These are phyloP conservation scores for Gymnoscopelus microlampas DNA, from an alignment of 2,797 vertebrate genomes.

Conservation along the genomic window DNA sequence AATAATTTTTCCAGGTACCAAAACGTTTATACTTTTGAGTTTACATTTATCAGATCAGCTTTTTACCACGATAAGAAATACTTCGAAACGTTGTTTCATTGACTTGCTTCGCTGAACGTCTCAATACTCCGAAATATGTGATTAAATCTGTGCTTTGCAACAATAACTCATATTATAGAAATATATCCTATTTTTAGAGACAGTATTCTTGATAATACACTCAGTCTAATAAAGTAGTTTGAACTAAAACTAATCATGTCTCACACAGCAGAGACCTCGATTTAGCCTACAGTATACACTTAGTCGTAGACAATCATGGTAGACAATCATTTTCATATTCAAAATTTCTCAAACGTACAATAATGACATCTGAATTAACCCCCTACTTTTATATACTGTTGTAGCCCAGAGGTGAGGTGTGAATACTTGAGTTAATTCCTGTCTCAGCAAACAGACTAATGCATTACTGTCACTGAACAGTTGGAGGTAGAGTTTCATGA, in stretches of 20 bases:
- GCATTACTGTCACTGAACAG: background rate
- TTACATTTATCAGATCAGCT: conserved; percentile 16
- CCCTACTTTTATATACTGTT: conserved; percentile 35
- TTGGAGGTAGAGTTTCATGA: conserved; percentile 37
- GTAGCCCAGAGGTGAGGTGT: conserved; percentile 28
- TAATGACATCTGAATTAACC: background rate
- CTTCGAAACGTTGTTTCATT: too few relatives aligned
- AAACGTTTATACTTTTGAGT: background rate
- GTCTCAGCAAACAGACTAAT: conserved; percentile 29
- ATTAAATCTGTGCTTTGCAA: conserved; percentile 41
- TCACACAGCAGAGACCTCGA: conserved; percentile 2
- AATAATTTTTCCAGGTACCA: background rate
- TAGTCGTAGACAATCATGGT: too few relatives aligned
- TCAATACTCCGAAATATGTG: conserved; percentile 15
- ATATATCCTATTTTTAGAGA: conserved; percentile 30
- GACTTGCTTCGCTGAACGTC: conserved; percentile 25
- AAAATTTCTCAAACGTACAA: conserved; percentile 5
- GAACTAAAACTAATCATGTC: conserved; percentile 12
- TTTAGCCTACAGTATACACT: too few relatives aligned
- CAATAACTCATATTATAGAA: conserved; percentile 39
- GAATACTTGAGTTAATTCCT: conserved; percentile 24
- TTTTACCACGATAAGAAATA: conserved; percentile 13
- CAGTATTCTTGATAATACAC: conserved; percentile 34
- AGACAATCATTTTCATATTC: background rate
- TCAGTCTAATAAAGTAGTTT: conserved; percentile 12